Conservation (phyloP, 2,888 invertebrate species). For the Anaspis maculata region DNA sequence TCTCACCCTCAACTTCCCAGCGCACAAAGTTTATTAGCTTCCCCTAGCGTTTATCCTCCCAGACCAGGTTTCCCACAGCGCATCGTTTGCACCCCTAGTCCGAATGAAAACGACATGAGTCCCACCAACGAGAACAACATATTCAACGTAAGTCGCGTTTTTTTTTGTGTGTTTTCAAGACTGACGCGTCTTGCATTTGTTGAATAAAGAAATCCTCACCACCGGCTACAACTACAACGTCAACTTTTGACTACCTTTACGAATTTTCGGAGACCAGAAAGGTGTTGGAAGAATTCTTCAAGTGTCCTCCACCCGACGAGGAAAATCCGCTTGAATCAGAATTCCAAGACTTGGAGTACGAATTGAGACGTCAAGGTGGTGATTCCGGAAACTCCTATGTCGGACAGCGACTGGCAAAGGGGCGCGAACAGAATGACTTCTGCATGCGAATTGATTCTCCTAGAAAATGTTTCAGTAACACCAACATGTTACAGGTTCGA, state of each 20-base stretch:
- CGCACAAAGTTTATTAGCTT: conserved; percentile 49
- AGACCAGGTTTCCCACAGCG: conserved; percentile 82
- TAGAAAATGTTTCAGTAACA: conserved; percentile 50
- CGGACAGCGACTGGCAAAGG: conserved; percentile 62
- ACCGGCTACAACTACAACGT: conserved; percentile 32
- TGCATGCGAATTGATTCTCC: conserved; percentile 48
- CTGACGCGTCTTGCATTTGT: not conserved
- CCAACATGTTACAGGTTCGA: conserved; percentile 37
- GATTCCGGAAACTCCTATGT: conserved; percentile 66
- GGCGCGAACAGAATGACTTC: conserved; percentile 40
- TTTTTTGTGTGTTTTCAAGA: not conserved
- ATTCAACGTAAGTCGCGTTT: conserved; percentile 31
- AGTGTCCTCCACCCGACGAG: conserved; percentile 62
- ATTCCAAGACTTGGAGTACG: conserved; percentile 68
- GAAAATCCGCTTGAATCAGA: conserved; percentile 49
- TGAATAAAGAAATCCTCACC: conserved; percentile 15
- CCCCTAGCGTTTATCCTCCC: conserved; percentile 65
- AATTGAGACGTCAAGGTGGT: conserved; percentile 57
- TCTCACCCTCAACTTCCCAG: conserved; percentile 49
- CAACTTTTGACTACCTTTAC: conserved; percentile 81
- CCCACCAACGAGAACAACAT: conserved; percentile 32
- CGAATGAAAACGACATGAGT: conserved; percentile 34
- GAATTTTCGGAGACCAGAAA: conserved; percentile 90
- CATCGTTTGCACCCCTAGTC: conserved; percentile 42
- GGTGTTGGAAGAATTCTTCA: conserved; percentile 87